These are phyloP conservation scores for Pao palembangensis DNA, from an alignment of 2,113 vertebrate genomes.

Conservation along the genomic window DNA sequence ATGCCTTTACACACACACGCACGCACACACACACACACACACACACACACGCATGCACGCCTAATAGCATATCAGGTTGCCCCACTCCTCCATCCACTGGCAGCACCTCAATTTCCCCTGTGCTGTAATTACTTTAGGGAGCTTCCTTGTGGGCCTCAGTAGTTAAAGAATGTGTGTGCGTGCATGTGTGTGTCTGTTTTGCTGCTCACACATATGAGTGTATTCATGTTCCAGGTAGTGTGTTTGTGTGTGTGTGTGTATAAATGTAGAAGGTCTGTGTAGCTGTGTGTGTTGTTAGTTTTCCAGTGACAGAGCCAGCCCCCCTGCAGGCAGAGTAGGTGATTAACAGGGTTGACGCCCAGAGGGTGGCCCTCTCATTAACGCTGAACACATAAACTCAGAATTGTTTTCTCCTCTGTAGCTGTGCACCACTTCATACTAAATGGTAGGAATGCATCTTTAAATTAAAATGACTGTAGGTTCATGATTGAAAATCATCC, in stretches of 20 bases:
- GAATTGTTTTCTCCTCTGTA: conserved; percentile 26
- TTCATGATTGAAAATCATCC: background rate
- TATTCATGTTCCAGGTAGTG: background rate
- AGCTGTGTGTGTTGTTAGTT: conserved; percentile 57
- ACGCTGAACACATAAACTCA: conserved; percentile 50
- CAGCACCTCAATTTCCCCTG: conserved; percentile 68
- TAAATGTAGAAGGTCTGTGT: conserved; percentile 23
- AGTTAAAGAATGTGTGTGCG: too few relatives aligned
- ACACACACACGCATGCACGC: conserved; percentile 13
- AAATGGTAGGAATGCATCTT: background rate
- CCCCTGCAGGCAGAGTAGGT: conserved; percentile 70
- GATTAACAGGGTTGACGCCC: conserved; percentile 72
- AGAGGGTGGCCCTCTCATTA: conserved; percentile 73
- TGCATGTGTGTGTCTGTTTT: conserved; percentile 1
- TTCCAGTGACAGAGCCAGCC: conserved; percentile 64
- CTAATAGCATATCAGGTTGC: conserved; percentile 79
- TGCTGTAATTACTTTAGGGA: conserved; percentile 78
- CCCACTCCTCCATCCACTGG: conserved; percentile 56
- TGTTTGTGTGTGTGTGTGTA: too few relatives aligned
- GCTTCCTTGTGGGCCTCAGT: conserved; percentile 50
- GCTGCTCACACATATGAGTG: background rate
- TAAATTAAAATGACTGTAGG: conserved; percentile 2
- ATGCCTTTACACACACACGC: conserved; percentile 15
- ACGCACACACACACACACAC: conserved; percentile 2
- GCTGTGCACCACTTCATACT: too few relatives aligned